phyloP scores from a whole-genome alignment of 37 sponge, comb jelly and placozoan species.

The Halichondria panicea region DNA sequence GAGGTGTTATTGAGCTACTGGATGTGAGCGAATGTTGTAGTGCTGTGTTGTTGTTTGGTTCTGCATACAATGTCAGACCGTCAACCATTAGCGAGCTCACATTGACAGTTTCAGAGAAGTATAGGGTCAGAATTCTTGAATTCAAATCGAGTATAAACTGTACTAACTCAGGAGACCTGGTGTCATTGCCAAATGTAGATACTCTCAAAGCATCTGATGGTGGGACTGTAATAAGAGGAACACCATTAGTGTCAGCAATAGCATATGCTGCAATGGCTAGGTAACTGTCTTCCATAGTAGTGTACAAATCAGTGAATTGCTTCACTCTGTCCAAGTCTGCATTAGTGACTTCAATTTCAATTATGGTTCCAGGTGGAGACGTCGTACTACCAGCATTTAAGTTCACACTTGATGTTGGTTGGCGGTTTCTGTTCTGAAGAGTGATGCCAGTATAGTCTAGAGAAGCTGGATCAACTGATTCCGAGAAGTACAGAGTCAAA shows the following conservation, averaged over 20 bases:
- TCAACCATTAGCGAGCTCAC: slow-evolving; percentile 58
- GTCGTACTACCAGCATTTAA: slow-evolving; percentile 67
- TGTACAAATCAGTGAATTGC: slow-evolving; percentile 63
- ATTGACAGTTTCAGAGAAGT: slow-evolving; percentile 85
- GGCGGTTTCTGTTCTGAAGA: slow-evolving; percentile 65
- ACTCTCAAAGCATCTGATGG: slow-evolving; percentile 61
- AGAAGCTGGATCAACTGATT: slow-evolving; percentile 62
- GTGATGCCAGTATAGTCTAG: slow-evolving; percentile 72
- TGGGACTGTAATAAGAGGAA: slow-evolving; percentile 70
- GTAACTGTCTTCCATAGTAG: slow-evolving; percentile 47
- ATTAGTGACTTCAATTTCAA: slow-evolving; percentile 53
- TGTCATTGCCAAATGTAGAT: slow-evolving; percentile 56
- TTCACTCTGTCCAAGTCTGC: slow-evolving; percentile 79
- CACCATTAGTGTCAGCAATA: slow-evolving; percentile 66
- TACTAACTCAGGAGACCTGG: slow-evolving; percentile 37
- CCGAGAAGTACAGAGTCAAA: slow-evolving; percentile 69
- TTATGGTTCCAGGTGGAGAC: slow-evolving; percentile 34
- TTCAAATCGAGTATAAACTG: slow-evolving; percentile 59
- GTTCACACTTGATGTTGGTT: slow-evolving; percentile 22
- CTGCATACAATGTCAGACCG: slow-evolving; percentile 45
- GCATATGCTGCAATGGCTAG: slow-evolving; percentile 67
- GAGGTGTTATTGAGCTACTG: slow-evolving; percentile 11
- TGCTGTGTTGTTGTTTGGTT: not conserved
- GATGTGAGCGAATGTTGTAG: slow-evolving; percentile 45
- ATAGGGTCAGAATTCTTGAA: slow-evolving; percentile 38